These are phyloP conservation scores for Zosterops lateralis DNA, from an alignment of 2,113 vertebrate species.

Conservation along the genomic window DNA sequence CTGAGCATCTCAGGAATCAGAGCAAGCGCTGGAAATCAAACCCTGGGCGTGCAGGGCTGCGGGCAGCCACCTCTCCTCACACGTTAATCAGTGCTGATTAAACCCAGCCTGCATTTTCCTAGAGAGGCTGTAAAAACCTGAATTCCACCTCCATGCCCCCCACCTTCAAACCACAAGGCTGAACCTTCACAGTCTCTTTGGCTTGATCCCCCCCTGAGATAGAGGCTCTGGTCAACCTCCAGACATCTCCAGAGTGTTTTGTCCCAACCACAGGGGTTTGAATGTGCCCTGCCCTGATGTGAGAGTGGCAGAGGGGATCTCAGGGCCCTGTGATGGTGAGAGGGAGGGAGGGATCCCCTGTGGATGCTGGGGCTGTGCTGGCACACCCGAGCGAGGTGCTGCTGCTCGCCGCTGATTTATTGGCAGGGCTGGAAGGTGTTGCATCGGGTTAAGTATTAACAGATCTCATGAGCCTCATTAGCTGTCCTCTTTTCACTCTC, in stretches of 20 bases:
- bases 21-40: background rate
- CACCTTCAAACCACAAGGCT: background rate
- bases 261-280: background rate
- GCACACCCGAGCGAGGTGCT: background rate
- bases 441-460: slow-evolving; percentile 64
- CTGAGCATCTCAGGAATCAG: background rate
- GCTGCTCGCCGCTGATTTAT: slow-evolving; percentile 30
- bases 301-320: background rate
- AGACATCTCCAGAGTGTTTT: background rate
- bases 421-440: slow-evolving; percentile 32
- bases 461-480: slow-evolving; percentile 69
- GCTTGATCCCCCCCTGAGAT: background rate
- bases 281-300: background rate
- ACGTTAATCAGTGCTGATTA: slow-evolving; percentile 36
- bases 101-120: background rate
- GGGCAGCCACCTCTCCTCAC: background rate
- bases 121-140: background rate
- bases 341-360: background rate
- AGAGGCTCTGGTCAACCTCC: background rate
- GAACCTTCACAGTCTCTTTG: background rate
- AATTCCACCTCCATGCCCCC: background rate
- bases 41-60: background rate
- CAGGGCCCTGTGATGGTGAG: rapidly evolving
- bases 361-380: background rate
- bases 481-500: slow-evolving; percentile 52